phyloP scores from a whole-genome alignment of 2,113 vertebrate species.

The Anas platyrhynchos region DNA sequence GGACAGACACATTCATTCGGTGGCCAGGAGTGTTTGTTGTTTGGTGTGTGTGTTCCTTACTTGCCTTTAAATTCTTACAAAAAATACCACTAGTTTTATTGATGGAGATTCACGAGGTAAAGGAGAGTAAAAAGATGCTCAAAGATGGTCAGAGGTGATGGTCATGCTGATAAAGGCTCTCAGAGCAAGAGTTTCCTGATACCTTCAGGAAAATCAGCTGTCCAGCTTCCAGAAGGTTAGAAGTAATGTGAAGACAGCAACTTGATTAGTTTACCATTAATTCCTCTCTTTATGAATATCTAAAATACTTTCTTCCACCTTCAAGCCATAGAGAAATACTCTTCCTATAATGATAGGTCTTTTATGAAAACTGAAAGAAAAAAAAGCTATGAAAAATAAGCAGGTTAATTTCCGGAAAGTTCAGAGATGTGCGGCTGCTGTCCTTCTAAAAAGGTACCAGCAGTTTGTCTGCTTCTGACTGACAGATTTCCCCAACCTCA shows the following conservation, averaged over 20 bases:
- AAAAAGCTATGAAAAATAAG: not conserved
- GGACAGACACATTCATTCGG: not conserved
- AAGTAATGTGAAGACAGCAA: not conserved
- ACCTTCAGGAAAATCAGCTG: not conserved
- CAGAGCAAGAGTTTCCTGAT: not conserved
- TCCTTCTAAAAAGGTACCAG: not conserved
- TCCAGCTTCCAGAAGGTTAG: not conserved
- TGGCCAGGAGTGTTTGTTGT: not conserved
- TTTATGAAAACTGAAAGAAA: not conserved
- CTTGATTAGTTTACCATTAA: not conserved
- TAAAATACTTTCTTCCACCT: not conserved
- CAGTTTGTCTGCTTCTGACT: not conserved
- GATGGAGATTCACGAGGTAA: not conserved
- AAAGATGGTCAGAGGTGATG: not conserved
- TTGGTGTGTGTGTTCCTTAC: not conserved
- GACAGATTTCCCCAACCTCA: not conserved
- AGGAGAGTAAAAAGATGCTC: not conserved
- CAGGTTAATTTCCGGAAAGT: not conserved
- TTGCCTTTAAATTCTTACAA: not conserved
- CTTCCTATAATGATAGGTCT: not conserved
- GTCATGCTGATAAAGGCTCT: not conserved
- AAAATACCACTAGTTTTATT: not conserved
- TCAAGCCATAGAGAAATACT: not conserved
- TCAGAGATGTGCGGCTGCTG: not conserved
- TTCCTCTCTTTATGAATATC: not conserved